Conservation (phyloP, 53 echinoderm and acorn worm genomes). For the Paracentrotus lividus region DNA sequence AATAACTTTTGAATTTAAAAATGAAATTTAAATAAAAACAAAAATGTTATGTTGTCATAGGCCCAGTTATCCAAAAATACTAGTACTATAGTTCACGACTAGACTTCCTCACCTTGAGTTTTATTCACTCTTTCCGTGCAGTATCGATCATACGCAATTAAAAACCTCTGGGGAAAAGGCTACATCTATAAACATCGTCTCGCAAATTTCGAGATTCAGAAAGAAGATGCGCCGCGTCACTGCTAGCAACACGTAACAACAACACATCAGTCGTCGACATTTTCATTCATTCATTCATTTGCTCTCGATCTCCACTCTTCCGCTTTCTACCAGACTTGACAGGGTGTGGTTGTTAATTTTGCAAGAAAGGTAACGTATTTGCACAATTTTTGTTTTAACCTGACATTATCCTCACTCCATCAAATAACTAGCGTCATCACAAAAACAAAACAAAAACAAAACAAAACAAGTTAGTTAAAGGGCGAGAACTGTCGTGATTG, state of each 20-base stretch:
- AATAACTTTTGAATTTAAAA: not conserved
- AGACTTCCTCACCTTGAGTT: not conserved
- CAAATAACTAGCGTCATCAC: no score
- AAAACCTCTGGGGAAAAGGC: not conserved
- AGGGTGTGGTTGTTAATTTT: not conserved
- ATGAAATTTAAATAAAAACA: not conserved
- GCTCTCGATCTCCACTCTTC: no score
- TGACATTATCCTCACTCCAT: no score
- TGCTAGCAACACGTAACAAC: constrained; percentile 18
- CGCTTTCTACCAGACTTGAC: no score
- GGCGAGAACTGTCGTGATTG: no score
- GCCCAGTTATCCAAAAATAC: no score
- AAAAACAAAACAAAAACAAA: no score
- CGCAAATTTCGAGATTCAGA: not conserved
- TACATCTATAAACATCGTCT: not conserved
- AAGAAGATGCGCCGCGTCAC: not conserved
- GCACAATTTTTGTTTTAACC: no score
- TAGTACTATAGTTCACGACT: no score
- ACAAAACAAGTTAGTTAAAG: no score
- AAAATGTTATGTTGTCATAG: constrained; percentile 1
- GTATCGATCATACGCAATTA: not conserved
- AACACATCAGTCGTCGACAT: not conserved
- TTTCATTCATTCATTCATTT: not conserved
- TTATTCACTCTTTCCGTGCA: not conserved
- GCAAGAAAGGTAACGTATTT: not conserved